Conservation (phyloP, 2,888 invertebrate species). For the Thysanoteuthis rhombus region DNA sequence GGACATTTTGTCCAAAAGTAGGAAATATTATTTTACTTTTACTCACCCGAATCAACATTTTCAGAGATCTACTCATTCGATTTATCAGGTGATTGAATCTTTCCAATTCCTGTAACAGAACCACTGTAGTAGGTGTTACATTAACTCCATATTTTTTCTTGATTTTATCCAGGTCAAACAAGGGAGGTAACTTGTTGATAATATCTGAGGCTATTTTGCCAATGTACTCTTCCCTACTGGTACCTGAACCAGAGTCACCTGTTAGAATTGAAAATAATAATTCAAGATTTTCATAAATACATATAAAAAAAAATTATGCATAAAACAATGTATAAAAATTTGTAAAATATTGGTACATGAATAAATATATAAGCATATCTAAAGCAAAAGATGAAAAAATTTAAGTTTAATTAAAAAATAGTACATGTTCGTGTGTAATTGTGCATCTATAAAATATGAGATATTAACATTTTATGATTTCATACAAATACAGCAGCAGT, state of each 20-base stretch:
- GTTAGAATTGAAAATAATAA: background rate
- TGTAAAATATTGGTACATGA: background rate
- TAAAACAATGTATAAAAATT: background rate
- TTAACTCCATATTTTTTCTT: slow-evolving; percentile 82
- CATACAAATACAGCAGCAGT: too few species aligned
- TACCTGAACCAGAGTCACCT: slow-evolving; percentile 78
- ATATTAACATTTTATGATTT: too few species aligned
- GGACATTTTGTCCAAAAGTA: background rate
- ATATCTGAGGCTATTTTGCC: slow-evolving; percentile 83
- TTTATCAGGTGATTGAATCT: slow-evolving; percentile 83
- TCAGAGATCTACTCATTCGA: slow-evolving; percentile 78
- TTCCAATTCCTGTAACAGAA: slow-evolving; percentile 86
- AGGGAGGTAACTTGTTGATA: slow-evolving; percentile 78
- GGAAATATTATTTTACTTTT: background rate
- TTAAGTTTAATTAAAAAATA: too few species aligned
- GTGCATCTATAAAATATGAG: too few species aligned
- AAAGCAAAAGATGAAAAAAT: too few species aligned
- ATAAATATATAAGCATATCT: background rate
- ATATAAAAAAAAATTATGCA: slow-evolving; percentile 27
- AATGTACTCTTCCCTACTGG: slow-evolving; percentile 88
- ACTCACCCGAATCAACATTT: slow-evolving; percentile 73
- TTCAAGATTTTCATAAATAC: background rate
- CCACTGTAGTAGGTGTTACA: slow-evolving; percentile 85
- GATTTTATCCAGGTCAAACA: slow-evolving; percentile 84
- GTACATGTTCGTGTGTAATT: too few species aligned